These are phyloP conservation scores for Aphelinus atriplicis DNA, from an alignment of 1,140 invertebrate species.

Conservation along the genomic window DNA sequence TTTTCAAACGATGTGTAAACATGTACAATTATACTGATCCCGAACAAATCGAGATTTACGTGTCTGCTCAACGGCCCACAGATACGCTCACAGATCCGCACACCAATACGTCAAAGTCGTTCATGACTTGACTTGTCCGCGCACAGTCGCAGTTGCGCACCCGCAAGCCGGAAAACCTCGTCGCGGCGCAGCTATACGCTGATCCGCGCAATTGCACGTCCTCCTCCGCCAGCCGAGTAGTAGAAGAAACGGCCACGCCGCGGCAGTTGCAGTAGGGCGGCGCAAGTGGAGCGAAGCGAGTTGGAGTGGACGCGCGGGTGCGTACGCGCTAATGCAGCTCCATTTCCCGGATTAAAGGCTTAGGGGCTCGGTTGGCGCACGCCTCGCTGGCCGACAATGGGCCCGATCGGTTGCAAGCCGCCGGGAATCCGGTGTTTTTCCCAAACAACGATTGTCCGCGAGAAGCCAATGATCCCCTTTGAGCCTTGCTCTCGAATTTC, in stretches of 20 bases:
- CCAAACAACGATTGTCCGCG: slow-evolving; percentile 49
- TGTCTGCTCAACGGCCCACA: too few relatives aligned
- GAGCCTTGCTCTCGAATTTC: slow-evolving; percentile 10
- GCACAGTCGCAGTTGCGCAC: too few relatives aligned
- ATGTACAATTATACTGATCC: too few relatives aligned
- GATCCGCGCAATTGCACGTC: too few relatives aligned
- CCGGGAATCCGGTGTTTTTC: slow-evolving; percentile 51
- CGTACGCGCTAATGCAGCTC: slow-evolving; percentile 54
- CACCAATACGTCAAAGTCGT: too few relatives aligned
- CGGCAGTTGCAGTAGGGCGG: neutral
- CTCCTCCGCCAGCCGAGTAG: neutral
- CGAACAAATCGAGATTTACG: too few relatives aligned
- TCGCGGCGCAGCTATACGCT: too few relatives aligned
- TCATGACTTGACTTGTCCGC: too few relatives aligned
- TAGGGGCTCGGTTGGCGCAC: slow-evolving; percentile 55
- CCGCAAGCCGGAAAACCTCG: too few relatives aligned
- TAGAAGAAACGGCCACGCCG: neutral
- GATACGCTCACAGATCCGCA: too few relatives aligned
- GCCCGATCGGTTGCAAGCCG: slow-evolving; percentile 33
- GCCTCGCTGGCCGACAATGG: slow-evolving; percentile 53
- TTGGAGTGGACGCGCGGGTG: neutral
- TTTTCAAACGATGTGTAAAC: too few relatives aligned
- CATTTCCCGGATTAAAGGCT: slow-evolving; percentile 62
- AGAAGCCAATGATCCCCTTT: slow-evolving; percentile 36
- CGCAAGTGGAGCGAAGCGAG: neutral